Base-by-base conservation (phyloP, 2,113 vertebrate genomes). In the Megalops atlanticus region DNA sequence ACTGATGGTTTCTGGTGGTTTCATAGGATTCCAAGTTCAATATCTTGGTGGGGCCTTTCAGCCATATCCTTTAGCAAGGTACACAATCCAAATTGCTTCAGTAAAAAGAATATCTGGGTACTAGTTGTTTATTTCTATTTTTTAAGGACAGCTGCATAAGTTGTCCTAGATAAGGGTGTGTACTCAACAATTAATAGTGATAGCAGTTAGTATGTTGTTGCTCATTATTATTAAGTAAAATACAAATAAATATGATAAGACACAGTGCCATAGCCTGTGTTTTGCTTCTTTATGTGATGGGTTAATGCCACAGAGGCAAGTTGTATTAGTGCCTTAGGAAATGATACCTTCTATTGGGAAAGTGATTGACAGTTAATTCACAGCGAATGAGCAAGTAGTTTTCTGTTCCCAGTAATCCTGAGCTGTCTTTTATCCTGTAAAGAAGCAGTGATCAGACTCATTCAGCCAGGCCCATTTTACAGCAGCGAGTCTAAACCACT, bases 341-440 rank as follows among this genome's bases (percentile, higher is more conserved):
- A 64, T 64, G 24, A 64, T 64, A 10, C 58, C n/a, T 64, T 64
- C n/a, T n/a, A n/a, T 31, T 11, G n/a, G 58, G 58, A 64, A 64
- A 64, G 18, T 64, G 58, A 64, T 64, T 64, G 58, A 31, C 58
- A 64, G 58, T 64, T 64, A 31, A 64, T 31, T 64, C 58, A 64
- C 58, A 64, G 24, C 7, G 4, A 64, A 31, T 27, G n/a, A 31
- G 24, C 31, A 64, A 64, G 58, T 64, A 64, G n/a, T 64, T 24
- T 64, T 64, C 58, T 11, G 0, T 64, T 27, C 58, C n/a, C 58
- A 10, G n/a, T 64, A 64, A 64, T 64, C 58, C n/a, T 24, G 24
- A 64, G n/a, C 58, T 64, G 58, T 64, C 58, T 64, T 64, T 64
- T 64, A 64, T 64, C 18, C n/a, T 31, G 24, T 11, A 64, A 64